Evolutionary conservation across 23 tunicate genomes (phyloP).

Genomic region (Clavelina lepadiformis): DNA sequence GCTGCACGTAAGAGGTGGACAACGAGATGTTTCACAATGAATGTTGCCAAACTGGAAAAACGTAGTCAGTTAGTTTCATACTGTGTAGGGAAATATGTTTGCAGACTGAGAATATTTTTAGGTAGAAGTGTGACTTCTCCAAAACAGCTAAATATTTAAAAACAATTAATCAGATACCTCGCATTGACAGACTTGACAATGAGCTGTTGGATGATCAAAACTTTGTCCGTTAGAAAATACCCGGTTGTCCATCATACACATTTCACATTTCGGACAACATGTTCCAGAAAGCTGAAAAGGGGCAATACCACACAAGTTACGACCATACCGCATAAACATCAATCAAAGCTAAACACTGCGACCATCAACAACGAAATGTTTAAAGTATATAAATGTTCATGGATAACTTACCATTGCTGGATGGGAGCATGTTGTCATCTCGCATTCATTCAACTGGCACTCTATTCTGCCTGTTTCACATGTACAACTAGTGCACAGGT

Average conservation of each 20-base stretch:
- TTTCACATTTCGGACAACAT: constrained; percentile 61
- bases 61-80: neutral
- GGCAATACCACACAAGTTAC: too few relatives aligned
- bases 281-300: constrained; percentile 29
- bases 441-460: constrained; percentile 38
- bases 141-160: neutral
- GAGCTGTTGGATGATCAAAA: constrained; percentile 28
- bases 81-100: too few relatives aligned
- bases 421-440: constrained; percentile 37
- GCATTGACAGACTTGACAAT: constrained; percentile 51
- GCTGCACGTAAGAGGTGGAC: constrained; percentile 28
- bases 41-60: constrained; percentile 51
- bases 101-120: too few relatives aligned
- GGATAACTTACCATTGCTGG: constrained; percentile 51
- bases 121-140: too few relatives aligned
- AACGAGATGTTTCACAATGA: constrained; percentile 13
- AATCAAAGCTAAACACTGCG: too few relatives aligned
- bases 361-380: too few relatives aligned
- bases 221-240: constrained; percentile 25
- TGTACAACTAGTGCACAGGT: constrained; percentile 51
- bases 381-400: too few relatives aligned
- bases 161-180: constrained; percentile 13
- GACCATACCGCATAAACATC: too few relatives aligned
- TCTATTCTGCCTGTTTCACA: constrained; percentile 31
- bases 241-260: constrained; percentile 30